These are phyloP conservation scores for Lepidocolaptes lacrymiger DNA, from an alignment of 2,797 vertebrate genomes.

Conservation along the genomic window DNA sequence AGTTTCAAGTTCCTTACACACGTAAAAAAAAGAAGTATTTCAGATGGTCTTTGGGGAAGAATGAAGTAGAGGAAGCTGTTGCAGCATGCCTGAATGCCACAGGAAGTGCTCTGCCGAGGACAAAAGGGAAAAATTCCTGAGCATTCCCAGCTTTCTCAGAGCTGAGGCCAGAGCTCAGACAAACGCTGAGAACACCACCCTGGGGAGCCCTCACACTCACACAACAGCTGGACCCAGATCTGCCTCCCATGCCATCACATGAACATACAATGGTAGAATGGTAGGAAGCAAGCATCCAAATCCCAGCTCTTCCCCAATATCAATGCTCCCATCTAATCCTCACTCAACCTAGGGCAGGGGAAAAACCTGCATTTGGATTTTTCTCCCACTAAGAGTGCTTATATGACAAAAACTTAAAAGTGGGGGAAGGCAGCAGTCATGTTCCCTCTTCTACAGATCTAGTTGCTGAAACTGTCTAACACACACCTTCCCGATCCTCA, in stretches of 20 bases:
- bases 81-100: background rate
- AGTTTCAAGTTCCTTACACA: background rate
- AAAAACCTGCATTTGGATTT: background rate
- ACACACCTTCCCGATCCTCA: background rate
- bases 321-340: background rate
- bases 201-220: background rate
- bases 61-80: constrained; percentile 1
- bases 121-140: background rate
- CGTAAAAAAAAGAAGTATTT: background rate
- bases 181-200: background rate
- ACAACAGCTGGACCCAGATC: background rate
- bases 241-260: background rate
- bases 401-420: background rate
- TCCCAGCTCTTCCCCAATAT: background rate
- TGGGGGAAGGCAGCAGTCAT: background rate
- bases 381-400: background rate
- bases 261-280: accelerated
- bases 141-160: background rate
- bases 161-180: background rate
- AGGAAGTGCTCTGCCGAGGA: constrained; percentile 1
- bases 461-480: background rate
- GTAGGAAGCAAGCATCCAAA: background rate
- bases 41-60: background rate
- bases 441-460: background rate
- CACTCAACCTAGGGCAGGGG: background rate